Evolutionary conservation across 1,140 invertebrate species (phyloP), one percentile per base, ranked within the genome.

Genomic region (Zaprionus lachaisei): DNA sequence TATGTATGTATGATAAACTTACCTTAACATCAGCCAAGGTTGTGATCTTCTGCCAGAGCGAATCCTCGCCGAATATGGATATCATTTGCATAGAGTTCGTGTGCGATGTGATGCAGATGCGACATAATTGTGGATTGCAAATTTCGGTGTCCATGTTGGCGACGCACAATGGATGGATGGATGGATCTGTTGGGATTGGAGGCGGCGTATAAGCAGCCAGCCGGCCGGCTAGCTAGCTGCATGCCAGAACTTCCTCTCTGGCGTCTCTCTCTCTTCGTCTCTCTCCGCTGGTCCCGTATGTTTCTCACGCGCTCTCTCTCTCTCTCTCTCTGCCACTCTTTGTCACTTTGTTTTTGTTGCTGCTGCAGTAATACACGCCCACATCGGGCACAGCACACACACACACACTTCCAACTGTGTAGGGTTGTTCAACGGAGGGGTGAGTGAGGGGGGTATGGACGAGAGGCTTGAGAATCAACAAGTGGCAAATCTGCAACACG

Each of bases 41-140:
- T 57, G 91, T 92, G 54, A 92, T 92, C 77, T 92, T 92, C 62
- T 92, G 81, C 91, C 91, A 92, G 31, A 92, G 70, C 38, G 80
- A 90, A 69, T 92, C 92, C 83, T 92, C 92, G 47, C 92, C 92
- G 58, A 92, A 92, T 63, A 92, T 92, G 55, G 92, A 89, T 58
- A 92, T 92, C 86, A 92, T 92, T 80, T 85, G 86, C 72, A 78
- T 74, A 26, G 71, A 77, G 38, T 81, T 83, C 60, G 80, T 77
- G 68, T 87, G 90, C 66, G 91, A 79, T 66, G 79, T 83, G 55
- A 92, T 91, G 84, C 91, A 92, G 66, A 92, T 92, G 79, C 90
- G 90, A 77, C 92, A 92, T 56, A 92, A 72, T 76, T 85, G 85
- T 14, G 79, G 63, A 83, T 77, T 80, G 51, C 79, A 83, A 57